Base-by-base conservation (phyloP, 1,140 invertebrate species). In the Hyles euphorbiae region DNA sequence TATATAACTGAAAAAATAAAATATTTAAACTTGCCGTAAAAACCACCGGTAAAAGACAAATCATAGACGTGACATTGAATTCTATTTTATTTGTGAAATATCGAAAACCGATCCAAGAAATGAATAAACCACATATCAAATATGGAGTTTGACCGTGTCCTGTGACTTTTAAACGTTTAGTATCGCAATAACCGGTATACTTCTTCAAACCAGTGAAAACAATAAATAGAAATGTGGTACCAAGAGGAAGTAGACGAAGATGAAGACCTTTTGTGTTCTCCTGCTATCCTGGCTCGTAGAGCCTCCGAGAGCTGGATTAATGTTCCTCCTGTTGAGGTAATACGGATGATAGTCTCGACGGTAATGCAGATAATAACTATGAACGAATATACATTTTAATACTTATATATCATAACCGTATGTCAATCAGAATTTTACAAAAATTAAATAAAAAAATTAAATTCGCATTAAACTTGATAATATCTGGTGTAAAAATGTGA, bases 251-350 rank as follows among this genome's bases (percentile, higher is more conserved):
- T 93, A 60, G 90, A 93, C 36, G 95, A 96, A 79, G 95, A 96
- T 68, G 95, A 95, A 81, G 94, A 95, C 69, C 90, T 96, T 66
- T 91, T 95, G 90, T 96, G 94, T 89, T 96, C 95, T 66, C 95
- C 95, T 47, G 95, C 95, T 45, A 90, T 96, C 47, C 92, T 96
- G 90, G 95, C 95, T 47, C 90, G 95, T 47, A 89, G 95, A 54
- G 95, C 95, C 33, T 95, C 94, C 10, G 95, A 96, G 73, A 95
- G 94, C 74, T 96, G 95, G 95, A 96, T 96, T 57, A 93, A 94
- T 61, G 93, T 95, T 52, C 94, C 95, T 72, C 95, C 94, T 40
- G 92, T 95, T 48, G 94, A 96, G 95, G 95, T 95, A 93, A 72
- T 33, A 40, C 36, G 36, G 36, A 40, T 8, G 36, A 5, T 40